Base-by-base conservation (phyloP, 2,113 vertebrate genomes). In the Cacatua alba region DNA sequence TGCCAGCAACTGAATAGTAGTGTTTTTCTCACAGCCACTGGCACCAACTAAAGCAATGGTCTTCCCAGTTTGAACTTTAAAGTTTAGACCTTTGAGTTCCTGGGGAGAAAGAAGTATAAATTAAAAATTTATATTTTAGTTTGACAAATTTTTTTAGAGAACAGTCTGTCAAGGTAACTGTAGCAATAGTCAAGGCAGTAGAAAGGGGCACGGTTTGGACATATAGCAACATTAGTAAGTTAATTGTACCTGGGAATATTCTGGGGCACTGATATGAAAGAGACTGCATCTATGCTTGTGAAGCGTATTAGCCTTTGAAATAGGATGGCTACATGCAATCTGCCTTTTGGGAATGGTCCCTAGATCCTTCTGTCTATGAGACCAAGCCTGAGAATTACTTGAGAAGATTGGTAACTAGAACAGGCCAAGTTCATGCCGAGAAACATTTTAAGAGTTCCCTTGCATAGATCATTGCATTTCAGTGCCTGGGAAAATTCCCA, bases 21-120 rank as follows among this genome's bases (percentile, higher is more conserved):
- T 98, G 92, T 98, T 98, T 97, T 98, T 98, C 12, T 98, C 98
- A 97, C 98, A 98, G 41, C 98, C 98, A 70, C 98, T 98, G 70
- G 97, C 91, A 60, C 98, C 98, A 79, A 98, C 97, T 77, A 98
- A 95, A 63, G 98, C 98, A 89, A 98, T 86, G 1, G 98, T 98
- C 88, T 98, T 98, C 26, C 98, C 98, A 2, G 96, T 95, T 43
- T 89, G 71, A 74, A 98, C 96, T 60, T 97, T 97, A 88, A 98
- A 65, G 39, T 95, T 98, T 39, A 98, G 91, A 51, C 98, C 98
- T 81, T 96, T 97, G 64, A 98, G 97, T 55, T 98, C 96, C 94
- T 97, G 85, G 2, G 4, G 10, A 25, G 13, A 4, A 6, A 19
- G 57, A 14, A 17, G 9, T 10, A 12, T 6, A 10, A 33, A 21